These are phyloP conservation scores for Dryoscopus gambensis DNA, from an alignment of 2,113 vertebrate species.

Conservation along the genomic window DNA sequence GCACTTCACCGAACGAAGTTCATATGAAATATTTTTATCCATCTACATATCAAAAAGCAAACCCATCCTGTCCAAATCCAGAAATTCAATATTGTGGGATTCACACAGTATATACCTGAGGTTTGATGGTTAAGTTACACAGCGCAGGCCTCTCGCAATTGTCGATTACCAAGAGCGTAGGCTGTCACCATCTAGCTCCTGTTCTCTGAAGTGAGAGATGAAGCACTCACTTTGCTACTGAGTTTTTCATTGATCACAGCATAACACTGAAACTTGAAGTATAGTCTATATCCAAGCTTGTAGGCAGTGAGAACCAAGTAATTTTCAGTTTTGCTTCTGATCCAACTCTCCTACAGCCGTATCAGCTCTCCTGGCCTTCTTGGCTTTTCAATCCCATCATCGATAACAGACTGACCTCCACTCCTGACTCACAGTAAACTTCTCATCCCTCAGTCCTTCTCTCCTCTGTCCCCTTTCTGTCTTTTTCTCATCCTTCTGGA, in stretches of 20 bases:
- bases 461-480: background rate
- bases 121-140: background rate
- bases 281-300: background rate
- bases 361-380: background rate
- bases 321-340: background rate
- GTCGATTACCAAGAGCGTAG: background rate
- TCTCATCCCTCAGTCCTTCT: background rate
- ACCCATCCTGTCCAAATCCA: background rate
- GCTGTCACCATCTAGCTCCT: background rate
- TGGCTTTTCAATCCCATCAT: background rate
- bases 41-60: background rate
- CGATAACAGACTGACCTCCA: background rate
- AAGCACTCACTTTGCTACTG: background rate
- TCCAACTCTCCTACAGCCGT: rapidly evolving
- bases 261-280: background rate
- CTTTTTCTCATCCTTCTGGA: background rate
- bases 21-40: background rate
- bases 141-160: background rate
- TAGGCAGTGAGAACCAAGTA: background rate
- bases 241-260: background rate
- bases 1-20: background rate
- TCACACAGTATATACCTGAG: background rate
- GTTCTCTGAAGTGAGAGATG: background rate
- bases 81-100: background rate
- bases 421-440: background rate